phyloP scores from a whole-genome alignment of 2,797 vertebrate genomes.

The Tauraco hartlaubi region DNA sequence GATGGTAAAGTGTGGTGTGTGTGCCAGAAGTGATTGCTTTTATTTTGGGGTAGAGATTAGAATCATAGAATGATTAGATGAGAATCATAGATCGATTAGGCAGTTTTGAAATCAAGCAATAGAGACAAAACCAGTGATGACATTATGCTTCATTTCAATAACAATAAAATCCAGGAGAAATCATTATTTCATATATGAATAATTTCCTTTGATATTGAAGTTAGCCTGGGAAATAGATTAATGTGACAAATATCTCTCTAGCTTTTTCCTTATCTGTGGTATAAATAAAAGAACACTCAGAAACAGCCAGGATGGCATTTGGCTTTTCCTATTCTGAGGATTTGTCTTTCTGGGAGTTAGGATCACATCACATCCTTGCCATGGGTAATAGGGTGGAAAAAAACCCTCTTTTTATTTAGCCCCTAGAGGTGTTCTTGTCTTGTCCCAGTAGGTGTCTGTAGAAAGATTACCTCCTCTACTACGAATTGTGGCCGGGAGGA shows the following conservation, averaged over 20 bases:
- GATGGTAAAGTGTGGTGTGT: background rate
- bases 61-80: no score
- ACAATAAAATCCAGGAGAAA: background rate
- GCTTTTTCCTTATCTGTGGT: background rate
- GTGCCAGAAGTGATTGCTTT: background rate
- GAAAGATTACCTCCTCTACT: background rate
- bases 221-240: background rate
- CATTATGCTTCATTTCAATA: background rate
- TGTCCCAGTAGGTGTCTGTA: background rate
- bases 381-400: background rate
- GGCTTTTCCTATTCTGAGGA: background rate
- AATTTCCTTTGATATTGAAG: background rate
- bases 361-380: background rate
- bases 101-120: background rate
- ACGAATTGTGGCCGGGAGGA: conserved; percentile 79
- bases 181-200: background rate
- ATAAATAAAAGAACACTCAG: background rate
- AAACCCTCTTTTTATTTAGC: background rate
- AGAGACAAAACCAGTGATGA: background rate
- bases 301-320: background rate
- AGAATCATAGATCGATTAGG: background rate
- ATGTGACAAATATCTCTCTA: background rate
- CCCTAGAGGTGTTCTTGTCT: background rate
- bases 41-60: background rate
- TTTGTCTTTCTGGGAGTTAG: background rate